Base-by-base conservation (phyloP, 1,140 invertebrate species). In the Magallana angulata region DNA sequence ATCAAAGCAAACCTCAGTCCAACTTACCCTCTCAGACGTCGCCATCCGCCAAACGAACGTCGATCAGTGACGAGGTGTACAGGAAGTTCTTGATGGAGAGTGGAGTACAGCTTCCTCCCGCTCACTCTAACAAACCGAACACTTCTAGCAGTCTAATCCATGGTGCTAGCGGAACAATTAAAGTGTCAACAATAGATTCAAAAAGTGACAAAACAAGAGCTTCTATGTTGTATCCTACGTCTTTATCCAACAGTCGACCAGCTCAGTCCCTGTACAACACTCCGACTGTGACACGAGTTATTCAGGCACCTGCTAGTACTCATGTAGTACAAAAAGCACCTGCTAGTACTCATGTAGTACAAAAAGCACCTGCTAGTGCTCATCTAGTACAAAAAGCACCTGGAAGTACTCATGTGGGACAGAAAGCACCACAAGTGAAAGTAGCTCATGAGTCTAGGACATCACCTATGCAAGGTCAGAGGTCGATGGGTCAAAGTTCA, bases 21-120 rank as follows among this genome's bases (percentile, higher is more conserved):
- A 30, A 18, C 57, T 48, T 16, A 30, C 24, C 16, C 30, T 16
- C 58, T 7, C 18, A 57, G 57, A 57, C 76, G 36, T 48, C 36
- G 9, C 7, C 85, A n/a, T 56, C 16, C 7, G n/a, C 58, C 36
- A 60, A 82, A 18, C 57, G 57, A 14, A 59, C 80, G 16, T 56
- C 81, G 7, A 30, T 82, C 30, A 82, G 59, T 82, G 85, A 87
- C 8, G 85, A 87, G 36, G 85, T 87, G 14, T 87, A 87, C 59
- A 87, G 80, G 62, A 81, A 87, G 24, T 87, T 84, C 30, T 60
- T 87, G 57, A 56, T 82, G 57, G 85, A 87, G 62, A 82, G 68
- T 82, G 85, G 81, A 8, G 57, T 82, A n/a, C 14, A 82, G n/a
- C 48, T 82, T 57, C 81, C 81, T 58, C 81, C 48, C 9, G 60